Percentiles rank a stretch among this genome's conserved stretches.
Evolutionary conservation across 1,140 invertebrate species (phyloP).

Genomic region (Phocides pigmalion): DNA sequence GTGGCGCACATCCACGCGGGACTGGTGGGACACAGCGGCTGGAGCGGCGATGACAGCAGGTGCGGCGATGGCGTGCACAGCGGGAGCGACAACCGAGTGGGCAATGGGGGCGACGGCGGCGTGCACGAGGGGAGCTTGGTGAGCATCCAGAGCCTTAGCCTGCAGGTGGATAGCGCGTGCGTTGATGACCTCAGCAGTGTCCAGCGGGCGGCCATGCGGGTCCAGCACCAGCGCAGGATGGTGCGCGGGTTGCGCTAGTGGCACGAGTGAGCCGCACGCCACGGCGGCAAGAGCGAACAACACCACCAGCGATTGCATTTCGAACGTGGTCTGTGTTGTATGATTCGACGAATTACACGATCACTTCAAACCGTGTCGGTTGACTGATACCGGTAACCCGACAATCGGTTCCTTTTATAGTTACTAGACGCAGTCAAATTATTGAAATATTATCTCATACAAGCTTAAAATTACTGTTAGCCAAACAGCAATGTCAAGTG

Average conservation of each 20-base stretch:
- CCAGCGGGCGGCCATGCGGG: conserved; percentile 71
- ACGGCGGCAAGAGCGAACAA: conserved; percentile 47
- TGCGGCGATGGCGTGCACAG: conserved; percentile 25
- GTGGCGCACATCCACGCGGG: conserved; percentile 49
- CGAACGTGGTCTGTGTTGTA: conserved; percentile 66
- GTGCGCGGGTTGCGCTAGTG: conserved; percentile 64
- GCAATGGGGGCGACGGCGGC: conserved; percentile 41
- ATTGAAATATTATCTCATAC: conserved; percentile 19
- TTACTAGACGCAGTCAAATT: conserved; percentile 8
- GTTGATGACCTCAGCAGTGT: conserved; percentile 78
- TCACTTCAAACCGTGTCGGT: conserved; percentile 69
- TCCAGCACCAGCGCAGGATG: conserved; percentile 67
- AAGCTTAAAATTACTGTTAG: conserved; percentile 46
- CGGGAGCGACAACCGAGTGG: neutral
- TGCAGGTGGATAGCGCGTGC: conserved; percentile 76
- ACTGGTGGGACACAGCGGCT: conserved; percentile 61
- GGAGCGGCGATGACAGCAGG: conserved; percentile 50
- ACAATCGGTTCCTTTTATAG: conserved; percentile 31
- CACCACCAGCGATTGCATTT: conserved; percentile 76
- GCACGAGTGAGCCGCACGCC: conserved; percentile 58
- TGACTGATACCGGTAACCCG: conserved; percentile 34
- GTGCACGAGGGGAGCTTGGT: conserved; percentile 49
- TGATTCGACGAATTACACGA: conserved; percentile 50
- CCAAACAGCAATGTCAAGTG: conserved; percentile 62
- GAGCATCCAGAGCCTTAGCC: conserved; percentile 67